These are phyloP conservation scores for Spea bombifrons DNA, from an alignment of 2,113 vertebrate genomes.

Conservation along the genomic window DNA sequence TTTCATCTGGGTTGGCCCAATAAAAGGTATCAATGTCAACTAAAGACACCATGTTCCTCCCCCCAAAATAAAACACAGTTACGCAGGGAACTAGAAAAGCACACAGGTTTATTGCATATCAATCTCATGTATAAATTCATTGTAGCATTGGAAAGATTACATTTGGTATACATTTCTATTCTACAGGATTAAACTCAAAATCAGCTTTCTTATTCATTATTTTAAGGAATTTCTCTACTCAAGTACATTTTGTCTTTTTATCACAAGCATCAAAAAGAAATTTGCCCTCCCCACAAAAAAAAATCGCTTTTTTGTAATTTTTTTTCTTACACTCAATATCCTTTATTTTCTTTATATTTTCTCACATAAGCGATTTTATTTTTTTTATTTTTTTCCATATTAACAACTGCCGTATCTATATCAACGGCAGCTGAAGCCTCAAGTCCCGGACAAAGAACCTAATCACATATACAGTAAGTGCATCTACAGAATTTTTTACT, in stretches of 20 bases:
- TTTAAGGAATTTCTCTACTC: conserved; percentile 86
- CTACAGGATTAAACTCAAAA: conserved; percentile 96
- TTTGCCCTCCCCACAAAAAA: conserved; percentile 58
- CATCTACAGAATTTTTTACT: conserved; percentile 83
- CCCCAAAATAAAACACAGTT: conserved; percentile 45
- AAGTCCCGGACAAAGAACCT: conserved; percentile 78
- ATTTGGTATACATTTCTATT: conserved; percentile 98
- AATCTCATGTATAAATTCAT: conserved; percentile 99
- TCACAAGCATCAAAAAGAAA: conserved; percentile 89
- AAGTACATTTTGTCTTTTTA: conserved; percentile 83
- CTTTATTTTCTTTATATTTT: conserved; percentile 61
- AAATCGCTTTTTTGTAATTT: conserved; percentile 64
- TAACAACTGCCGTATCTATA: conserved; percentile 67
- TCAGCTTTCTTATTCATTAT: conserved; percentile 77
- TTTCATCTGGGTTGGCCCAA: too few relatives aligned
- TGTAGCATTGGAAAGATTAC: conserved; percentile 98
- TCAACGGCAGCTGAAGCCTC: conserved; percentile 75
- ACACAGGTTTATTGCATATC: conserved; percentile 99
- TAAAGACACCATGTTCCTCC: background rate
- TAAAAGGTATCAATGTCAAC: too few relatives aligned
- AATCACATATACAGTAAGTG: conserved; percentile 91
- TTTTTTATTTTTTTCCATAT: conserved; percentile 57
- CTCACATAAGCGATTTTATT: conserved; percentile 67
- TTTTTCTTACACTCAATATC: conserved; percentile 60
- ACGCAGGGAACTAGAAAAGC: conserved; percentile 81